phyloP scores from a whole-genome alignment of 2,888 invertebrate genomes.

The Pristionchus japonicus region DNA sequence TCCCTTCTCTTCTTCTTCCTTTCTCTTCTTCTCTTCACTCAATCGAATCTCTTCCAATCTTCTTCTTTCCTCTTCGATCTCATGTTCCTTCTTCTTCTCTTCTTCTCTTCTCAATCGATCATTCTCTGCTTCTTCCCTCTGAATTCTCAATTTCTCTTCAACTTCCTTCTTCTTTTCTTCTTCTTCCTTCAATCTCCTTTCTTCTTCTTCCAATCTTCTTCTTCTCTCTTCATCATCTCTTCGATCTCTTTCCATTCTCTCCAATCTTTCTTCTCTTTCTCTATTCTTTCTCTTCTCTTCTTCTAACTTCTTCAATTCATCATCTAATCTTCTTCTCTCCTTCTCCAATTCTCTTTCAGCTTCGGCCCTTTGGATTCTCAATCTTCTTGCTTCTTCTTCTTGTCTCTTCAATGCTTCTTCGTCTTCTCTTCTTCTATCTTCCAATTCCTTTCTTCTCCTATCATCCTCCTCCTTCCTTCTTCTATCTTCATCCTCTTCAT shows the following conservation, averaged over 20 bases:
- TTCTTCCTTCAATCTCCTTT: constrained; percentile 15
- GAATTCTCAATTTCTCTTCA: constrained; percentile 34
- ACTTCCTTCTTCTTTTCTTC: constrained; percentile 1
- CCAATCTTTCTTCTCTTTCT: constrained; percentile 35
- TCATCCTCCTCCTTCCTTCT: constrained; percentile 37
- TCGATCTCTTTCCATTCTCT: constrained; percentile 27
- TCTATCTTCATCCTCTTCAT: constrained; percentile 5
- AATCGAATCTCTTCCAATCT: constrained; percentile 42
- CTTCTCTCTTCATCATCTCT: constrained; percentile 39
- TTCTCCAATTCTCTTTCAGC: constrained; percentile 36
- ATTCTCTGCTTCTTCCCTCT: constrained; percentile 26
- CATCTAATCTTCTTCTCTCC: constrained; percentile 34
- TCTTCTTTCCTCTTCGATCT: constrained; percentile 32
- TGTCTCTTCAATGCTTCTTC: constrained; percentile 41
- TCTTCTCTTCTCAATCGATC: constrained; percentile 31
- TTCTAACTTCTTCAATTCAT: constrained; percentile 35
- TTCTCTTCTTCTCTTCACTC: constrained; percentile 47
- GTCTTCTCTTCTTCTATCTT: constrained; percentile 42
- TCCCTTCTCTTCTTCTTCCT: constrained; percentile 17
- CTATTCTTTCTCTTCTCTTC: constrained; percentile 32
- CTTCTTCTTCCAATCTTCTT: constrained; percentile 19
- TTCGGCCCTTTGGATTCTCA: not conserved
- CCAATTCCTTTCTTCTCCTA: constrained; percentile 39
- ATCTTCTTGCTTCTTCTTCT: constrained; percentile 28
- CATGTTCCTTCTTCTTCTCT: constrained; percentile 35